Percentiles rank a stretch among this genome's conserved stretches.
These are phyloP conservation scores for Teleiodes luculella DNA, from an alignment of 2,888 invertebrate genomes.

Conservation along the genomic window DNA sequence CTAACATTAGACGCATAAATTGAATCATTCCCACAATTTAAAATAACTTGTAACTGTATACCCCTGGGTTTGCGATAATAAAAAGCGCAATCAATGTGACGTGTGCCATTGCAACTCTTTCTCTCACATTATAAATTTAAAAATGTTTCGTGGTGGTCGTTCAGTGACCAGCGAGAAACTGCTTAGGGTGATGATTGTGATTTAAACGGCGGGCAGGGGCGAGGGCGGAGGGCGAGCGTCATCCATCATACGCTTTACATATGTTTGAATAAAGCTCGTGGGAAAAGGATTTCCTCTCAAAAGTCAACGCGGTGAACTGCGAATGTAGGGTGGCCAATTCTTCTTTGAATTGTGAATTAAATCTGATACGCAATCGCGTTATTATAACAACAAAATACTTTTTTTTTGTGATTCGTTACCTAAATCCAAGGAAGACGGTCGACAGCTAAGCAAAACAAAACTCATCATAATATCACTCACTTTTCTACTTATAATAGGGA, in stretches of 20 bases:
- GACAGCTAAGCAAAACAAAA: background rate
- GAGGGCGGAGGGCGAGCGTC: slow-evolving; percentile 52
- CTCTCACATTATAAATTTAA: slow-evolving; percentile 54
- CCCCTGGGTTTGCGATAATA: slow-evolving; percentile 55
- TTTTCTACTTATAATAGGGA: too few relatives aligned
- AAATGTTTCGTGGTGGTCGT: slow-evolving; percentile 36
- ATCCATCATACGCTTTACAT: slow-evolving; percentile 80
- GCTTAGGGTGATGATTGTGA: slow-evolving; percentile 69
- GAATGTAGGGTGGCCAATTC: slow-evolving; percentile 50
- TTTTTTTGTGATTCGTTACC: too few relatives aligned
- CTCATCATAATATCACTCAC: background rate
- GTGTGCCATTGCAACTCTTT: slow-evolving; percentile 70
- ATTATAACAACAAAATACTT: too few relatives aligned
- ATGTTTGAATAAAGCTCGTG: slow-evolving; percentile 80
- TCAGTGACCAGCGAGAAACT: slow-evolving; percentile 72
- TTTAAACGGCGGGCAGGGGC: slow-evolving; percentile 60
- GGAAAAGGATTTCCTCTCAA: slow-evolving; percentile 79
- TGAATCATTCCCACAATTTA: slow-evolving; percentile 17
- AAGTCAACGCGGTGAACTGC: slow-evolving; percentile 68
- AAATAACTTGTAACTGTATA: slow-evolving; percentile 47
- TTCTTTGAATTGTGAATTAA: too few relatives aligned
- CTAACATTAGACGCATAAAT: slow-evolving; percentile 33
- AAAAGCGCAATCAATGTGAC: slow-evolving; percentile 68
- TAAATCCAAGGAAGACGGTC: too few relatives aligned
- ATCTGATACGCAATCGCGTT: too few relatives aligned